Evolutionary conservation across 1,140 invertebrate species (phyloP).

Genomic region (Drosophila suzukii): DNA sequence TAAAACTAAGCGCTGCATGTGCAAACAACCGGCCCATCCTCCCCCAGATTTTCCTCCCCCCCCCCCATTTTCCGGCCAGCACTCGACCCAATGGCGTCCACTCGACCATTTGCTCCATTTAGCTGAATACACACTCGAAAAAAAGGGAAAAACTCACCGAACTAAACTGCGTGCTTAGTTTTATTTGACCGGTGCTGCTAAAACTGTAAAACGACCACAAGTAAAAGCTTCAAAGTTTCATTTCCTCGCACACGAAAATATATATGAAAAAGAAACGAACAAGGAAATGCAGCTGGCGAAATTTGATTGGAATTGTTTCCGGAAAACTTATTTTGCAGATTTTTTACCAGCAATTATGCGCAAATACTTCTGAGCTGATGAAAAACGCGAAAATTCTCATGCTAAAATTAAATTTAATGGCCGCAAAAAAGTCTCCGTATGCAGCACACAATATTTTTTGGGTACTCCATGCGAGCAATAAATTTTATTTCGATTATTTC

Average conservation of each 20-base stretch:
- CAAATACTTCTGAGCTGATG: slow-evolving; percentile 17
- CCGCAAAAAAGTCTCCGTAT: slow-evolving; percentile 1
- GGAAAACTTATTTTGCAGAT: slow-evolving; percentile 33
- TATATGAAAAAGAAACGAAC: background rate
- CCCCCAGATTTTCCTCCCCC: background rate
- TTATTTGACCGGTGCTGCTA: slow-evolving; percentile 58
- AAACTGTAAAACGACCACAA: slow-evolving; percentile 65
- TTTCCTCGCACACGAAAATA: slow-evolving; percentile 21
- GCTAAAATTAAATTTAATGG: slow-evolving; percentile 12
- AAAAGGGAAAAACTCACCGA: slow-evolving; percentile 18
- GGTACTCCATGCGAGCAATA: slow-evolving; percentile 5
- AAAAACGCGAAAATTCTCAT: slow-evolving; percentile 14
- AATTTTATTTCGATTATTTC: slow-evolving; percentile 26
- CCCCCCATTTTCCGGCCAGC: slow-evolving; percentile 3
- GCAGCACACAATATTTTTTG: slow-evolving; percentile 7
- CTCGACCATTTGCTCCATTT: slow-evolving; percentile 82
- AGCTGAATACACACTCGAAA: slow-evolving; percentile 49
- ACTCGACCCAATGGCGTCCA: slow-evolving; percentile 77
- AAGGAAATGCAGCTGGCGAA: slow-evolving; percentile 12
- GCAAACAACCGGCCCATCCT: slow-evolving; percentile 60
- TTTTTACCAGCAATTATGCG: slow-evolving; percentile 26
- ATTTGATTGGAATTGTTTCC: slow-evolving; percentile 41
- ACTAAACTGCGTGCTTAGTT: slow-evolving; percentile 59
- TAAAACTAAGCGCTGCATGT: slow-evolving; percentile 78
- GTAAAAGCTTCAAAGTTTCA: slow-evolving; percentile 37